Evolutionary conservation across 2,888 invertebrate species (phyloP).

Genomic region (Conomelus anceps): DNA sequence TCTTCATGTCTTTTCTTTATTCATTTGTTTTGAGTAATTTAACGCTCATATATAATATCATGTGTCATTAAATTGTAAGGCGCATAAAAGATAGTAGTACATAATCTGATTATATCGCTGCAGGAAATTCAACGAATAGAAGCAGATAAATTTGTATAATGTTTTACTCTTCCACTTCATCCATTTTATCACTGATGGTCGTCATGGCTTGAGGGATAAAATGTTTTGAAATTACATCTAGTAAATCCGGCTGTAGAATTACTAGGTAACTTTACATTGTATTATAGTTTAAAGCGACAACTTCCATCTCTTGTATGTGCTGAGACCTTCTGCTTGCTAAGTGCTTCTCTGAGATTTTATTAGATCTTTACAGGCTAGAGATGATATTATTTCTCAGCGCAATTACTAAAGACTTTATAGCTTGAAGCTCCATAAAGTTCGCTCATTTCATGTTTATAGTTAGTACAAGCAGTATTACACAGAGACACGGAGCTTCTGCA

Average conservation of each 20-base stretch:
- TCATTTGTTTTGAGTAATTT: too few species aligned
- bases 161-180: background rate
- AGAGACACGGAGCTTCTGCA: background rate
- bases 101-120: background rate
- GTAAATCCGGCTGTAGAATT: background rate
- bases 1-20: too few species aligned
- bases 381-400: background rate
- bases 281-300: background rate
- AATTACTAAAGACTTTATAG: background rate
- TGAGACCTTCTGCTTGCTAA: background rate
- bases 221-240: background rate
- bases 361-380: background rate
- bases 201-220: background rate
- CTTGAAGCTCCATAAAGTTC: background rate
- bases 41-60: too few species aligned
- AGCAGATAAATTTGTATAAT: too few species aligned
- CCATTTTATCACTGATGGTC: background rate
- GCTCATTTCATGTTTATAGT: background rate
- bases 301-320: background rate
- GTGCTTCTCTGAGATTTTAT: background rate
- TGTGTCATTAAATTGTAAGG: too few species aligned
- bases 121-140: background rate
- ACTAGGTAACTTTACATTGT: background rate
- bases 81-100: background rate
- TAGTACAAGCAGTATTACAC: background rate